Conservation (phyloP, 1,140 invertebrate species). For the Planococcus citri region DNA sequence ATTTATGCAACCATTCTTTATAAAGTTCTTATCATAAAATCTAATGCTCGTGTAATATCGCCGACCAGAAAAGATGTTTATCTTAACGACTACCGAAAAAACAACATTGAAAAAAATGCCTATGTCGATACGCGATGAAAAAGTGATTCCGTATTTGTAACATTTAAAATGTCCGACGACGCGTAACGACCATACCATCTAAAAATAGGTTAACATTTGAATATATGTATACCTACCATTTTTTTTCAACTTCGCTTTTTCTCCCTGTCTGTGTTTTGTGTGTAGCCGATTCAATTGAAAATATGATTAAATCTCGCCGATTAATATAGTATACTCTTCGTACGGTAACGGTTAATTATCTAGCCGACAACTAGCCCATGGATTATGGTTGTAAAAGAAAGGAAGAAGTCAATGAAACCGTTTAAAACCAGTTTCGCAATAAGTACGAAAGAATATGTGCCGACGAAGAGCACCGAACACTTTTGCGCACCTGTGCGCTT, state of each 20-base stretch:
- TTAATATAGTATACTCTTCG: neutral
- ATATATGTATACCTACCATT: no score
- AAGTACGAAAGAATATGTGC: no score
- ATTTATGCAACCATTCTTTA: no score
- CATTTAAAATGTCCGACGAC: neutral
- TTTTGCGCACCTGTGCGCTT: neutral
- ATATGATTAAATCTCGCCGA: neutral
- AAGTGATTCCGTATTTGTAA: neutral
- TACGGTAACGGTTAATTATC: neutral
- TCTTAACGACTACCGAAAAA: neutral
- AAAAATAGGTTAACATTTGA: neutral
- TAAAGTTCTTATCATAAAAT: no score
- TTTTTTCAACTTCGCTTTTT: no score
- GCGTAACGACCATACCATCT: neutral
- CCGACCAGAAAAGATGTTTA: neutral
- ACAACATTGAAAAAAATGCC: no score
- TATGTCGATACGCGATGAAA: neutral
- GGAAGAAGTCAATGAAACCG: slow-evolving; percentile 6
- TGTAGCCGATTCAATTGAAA: neutral
- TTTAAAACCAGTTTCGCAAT: neutral
- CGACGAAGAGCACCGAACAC: neutral
- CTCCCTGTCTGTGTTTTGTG: neutral
- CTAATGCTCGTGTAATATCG: neutral
- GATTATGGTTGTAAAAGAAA: neutral
- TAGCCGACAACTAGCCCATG: neutral